These are phyloP conservation scores for Ectropis grisescens DNA, from an alignment of 1,140 invertebrate species.

Conservation along the genomic window DNA sequence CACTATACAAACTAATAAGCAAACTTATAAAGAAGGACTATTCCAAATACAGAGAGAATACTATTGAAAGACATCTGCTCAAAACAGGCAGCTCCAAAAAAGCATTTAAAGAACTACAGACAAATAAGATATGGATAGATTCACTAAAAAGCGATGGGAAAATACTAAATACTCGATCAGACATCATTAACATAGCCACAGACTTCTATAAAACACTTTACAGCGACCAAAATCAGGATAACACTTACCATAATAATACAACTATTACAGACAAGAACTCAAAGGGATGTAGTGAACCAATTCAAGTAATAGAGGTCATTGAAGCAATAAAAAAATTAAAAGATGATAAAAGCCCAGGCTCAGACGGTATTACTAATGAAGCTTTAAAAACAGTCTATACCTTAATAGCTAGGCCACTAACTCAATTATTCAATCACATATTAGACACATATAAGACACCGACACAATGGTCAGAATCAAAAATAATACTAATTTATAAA, in stretches of 20 bases:
- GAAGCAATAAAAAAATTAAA: not conserved
- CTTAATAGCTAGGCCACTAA: not conserved
- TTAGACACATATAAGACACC: not conserved
- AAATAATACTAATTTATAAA: constrained; percentile 1
- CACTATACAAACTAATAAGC: constrained; percentile 2
- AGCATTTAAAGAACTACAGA: not conserved
- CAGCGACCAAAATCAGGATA: not conserved
- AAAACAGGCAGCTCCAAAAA: constrained; percentile 1
- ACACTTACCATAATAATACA: not conserved
- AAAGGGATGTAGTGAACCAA: not conserved
- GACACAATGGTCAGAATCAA: not conserved
- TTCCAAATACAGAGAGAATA: constrained; percentile 1
- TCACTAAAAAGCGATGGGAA: not conserved
- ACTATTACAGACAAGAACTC: not conserved
- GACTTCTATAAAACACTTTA: not conserved
- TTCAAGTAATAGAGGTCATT: not conserved
- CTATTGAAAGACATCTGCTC: constrained; percentile 1
- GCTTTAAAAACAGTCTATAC: not conserved
- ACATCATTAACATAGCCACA: not conserved
- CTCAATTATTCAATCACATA: not conserved
- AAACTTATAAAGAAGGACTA: constrained; percentile 3
- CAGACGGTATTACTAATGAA: not conserved
- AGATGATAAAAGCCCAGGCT: not conserved
- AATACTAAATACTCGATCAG: not conserved
- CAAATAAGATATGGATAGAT: not conserved